These are phyloP conservation scores for Xestia rhomboidea DNA, from an alignment of 2,888 invertebrate genomes.

Conservation along the genomic window DNA sequence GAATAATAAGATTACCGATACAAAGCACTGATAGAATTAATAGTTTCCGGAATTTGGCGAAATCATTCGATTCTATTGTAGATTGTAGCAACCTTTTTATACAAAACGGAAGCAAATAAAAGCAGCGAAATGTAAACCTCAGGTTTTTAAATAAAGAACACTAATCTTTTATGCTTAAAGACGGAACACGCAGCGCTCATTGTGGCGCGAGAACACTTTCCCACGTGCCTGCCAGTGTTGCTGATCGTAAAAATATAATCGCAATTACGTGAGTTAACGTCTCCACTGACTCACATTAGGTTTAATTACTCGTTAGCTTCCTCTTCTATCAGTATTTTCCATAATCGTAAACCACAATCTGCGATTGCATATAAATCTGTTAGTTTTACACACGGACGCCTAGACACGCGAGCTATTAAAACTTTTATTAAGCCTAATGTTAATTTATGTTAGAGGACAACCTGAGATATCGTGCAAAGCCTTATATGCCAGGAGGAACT, in stretches of 20 bases:
- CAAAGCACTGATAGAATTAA: slow-evolving; percentile 79
- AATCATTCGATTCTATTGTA: slow-evolving; percentile 71
- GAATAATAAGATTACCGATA: slow-evolving; percentile 83
- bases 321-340: slow-evolving; percentile 80
- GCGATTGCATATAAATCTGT: slow-evolving; percentile 81
- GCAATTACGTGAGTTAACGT: slow-evolving; percentile 69
- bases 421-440: slow-evolving; percentile 63
- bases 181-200: slow-evolving; percentile 73
- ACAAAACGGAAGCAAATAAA: slow-evolving; percentile 81
- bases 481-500: slow-evolving; percentile 40
- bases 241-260: slow-evolving; percentile 67
- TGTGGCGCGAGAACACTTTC: slow-evolving; percentile 59
- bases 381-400: slow-evolving; percentile 75
- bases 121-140: slow-evolving; percentile 72
- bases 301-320: slow-evolving; percentile 82
- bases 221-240: slow-evolving; percentile 61
- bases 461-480: slow-evolving; percentile 60
- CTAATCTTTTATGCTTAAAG: slow-evolving; percentile 78
- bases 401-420: slow-evolving; percentile 66
- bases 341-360: slow-evolving; percentile 88
- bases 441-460: slow-evolving; percentile 60
- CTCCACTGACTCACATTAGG: slow-evolving; percentile 68
- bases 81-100: slow-evolving; percentile 72
- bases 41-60: slow-evolving; percentile 84
- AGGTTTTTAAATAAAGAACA: slow-evolving; percentile 60